Base-by-base conservation (phyloP, 2,888 invertebrate species). In the Drosophila birchii region DNA sequence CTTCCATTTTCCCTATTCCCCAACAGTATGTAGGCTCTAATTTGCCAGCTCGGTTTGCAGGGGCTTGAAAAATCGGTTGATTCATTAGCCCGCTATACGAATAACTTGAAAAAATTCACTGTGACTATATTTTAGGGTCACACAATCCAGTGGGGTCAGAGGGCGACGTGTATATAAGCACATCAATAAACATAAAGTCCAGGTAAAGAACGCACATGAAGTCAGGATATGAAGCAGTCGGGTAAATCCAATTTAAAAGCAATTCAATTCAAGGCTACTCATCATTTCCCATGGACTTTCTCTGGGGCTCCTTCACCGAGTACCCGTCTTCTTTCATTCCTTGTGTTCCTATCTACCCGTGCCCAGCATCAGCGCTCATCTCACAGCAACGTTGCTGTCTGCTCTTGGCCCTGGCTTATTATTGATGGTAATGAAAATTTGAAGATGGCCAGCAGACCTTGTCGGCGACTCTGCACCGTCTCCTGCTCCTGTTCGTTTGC, bases 391-490 rank as follows among this genome's bases (percentile, higher is more conserved):
- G 23, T 43, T 39, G 9, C 44, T 14, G 54, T 26, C 47, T 39
- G 51, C 47, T 56, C 57, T 49, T 60, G 49, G 45, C 57, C 38
- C 55, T 71, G 59, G 59, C 73, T 76, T 81, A 81, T 84, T 84
- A 80, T 80, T 86, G 72, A 75, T 80, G 83, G 76, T 83, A 81
- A 86, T 81, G 83, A 83, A 86, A 78, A 78, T 81, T 86, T 75
- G 83, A 82, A 82, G 86, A 80, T 82, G 80, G 67, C 80, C 55
- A 74, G n/a, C 57, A 63, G 57, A 72, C 72, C 44, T 66, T 23
- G 66, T 36, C 63, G 39, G 32, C 6, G 39, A 41, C 47, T 26
- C 39, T 29, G 20, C 23, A 41, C 29, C n/a, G 49, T 43, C 38
- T 58, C 44, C 29, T 38, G 23, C 44, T 57, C 4, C 34, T 16